Evolutionary conservation across 2,888 invertebrate species (phyloP).

Genomic region (Tenthredo amoena): DNA sequence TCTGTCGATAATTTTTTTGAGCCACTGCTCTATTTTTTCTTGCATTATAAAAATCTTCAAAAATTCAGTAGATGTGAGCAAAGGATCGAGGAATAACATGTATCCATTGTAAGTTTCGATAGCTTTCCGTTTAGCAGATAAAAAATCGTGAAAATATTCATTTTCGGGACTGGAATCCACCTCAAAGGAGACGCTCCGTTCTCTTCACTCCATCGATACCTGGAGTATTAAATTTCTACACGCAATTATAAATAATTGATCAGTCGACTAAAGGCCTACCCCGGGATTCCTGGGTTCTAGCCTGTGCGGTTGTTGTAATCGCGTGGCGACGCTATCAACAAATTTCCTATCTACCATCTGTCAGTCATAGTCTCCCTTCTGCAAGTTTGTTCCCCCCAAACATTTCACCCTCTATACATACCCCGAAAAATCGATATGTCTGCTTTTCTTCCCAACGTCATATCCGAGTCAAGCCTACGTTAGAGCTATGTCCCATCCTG

Average conservation of each 20-base stretch:
- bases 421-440: constrained; percentile 32
- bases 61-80: too few species aligned
- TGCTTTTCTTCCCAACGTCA: constrained; percentile 39
- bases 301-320: constrained; percentile 4
- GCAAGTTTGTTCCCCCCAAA: constrained; percentile 15
- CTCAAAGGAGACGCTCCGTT: too few species aligned
- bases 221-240: neutral
- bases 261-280: too few species aligned
- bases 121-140: too few species aligned
- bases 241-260: constrained; percentile 26
- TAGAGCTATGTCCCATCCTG: constrained; percentile 3
- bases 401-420: constrained; percentile 16
- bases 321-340: constrained; percentile 24
- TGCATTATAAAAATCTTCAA: too few species aligned
- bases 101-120: too few species aligned
- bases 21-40: too few species aligned
- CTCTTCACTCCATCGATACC: neutral
- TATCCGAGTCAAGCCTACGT: constrained; percentile 34
- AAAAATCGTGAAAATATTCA: too few species aligned
- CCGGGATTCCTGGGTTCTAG: neutral
- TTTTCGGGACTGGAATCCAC: too few species aligned
- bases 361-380: neutral
- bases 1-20: neutral
- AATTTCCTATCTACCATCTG: constrained; percentile 13
- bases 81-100: too few species aligned